Evolutionary conservation across 2,797 vertebrate species (phyloP), one percentile per base, ranked within the genome.

Genomic region (Cygnus olor): DNA sequence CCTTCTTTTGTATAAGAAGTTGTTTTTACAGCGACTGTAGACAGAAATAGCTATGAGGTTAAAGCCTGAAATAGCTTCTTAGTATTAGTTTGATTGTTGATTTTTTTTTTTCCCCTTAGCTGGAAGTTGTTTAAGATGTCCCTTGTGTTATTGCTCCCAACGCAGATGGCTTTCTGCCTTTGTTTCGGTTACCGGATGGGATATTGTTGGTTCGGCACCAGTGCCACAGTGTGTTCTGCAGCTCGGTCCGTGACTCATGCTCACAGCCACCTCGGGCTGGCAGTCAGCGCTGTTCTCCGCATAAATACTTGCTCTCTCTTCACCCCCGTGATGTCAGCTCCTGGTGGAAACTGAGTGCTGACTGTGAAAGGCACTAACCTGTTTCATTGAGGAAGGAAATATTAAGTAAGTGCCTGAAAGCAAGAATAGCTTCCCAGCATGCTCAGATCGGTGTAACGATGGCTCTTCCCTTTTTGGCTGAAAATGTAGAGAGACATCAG

Each of bases 71-170:
- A 92, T 93, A 95, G 84, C 74, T 72, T 60, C 79, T 83, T 78
- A 79, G 89, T 88, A 85, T 88, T 71, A 42, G 83, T 87, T 87
- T 80, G 69, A 34, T 76, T 53, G 36, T 70, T 88, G 13, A 1
- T 0, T 57, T 89, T 27, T 60, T 17, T n/a, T n/a, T 93, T 95
- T 91, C 8, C 65, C 94, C 91, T 85, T 87, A 94, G 88, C 94
- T 97, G 95, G 92, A 90, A 94, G 95, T 95, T 97, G 94, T 96
- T 98, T 97, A 85, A 95, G 93, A 97, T 94, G 93, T 96, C 80
- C 89, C 92, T 95, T 86, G 8, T 94, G 91, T 83, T 97, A 60
- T 36, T 96, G 57, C 96, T 97, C 90, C 94, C 88, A 19, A 45
- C 88, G 76, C 95, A 94, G 94, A 97, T 97, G 96, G 92, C 95